Base-by-base conservation (phyloP, 2,797 vertebrate species). In the Clarias laeviceps region DNA sequence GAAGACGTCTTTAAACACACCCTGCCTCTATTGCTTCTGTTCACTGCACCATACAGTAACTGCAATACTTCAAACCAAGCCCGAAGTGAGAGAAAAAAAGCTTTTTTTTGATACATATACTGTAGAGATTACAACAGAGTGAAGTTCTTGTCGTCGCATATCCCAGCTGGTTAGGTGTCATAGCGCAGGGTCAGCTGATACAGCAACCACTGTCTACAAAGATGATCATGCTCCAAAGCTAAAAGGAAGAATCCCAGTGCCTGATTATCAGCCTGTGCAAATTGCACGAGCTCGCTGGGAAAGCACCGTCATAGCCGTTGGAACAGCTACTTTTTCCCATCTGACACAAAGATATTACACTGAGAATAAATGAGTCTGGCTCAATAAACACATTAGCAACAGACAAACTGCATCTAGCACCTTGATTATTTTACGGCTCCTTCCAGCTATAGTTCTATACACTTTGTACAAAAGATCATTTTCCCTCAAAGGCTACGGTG, bases 361-460 rank as follows among this genome's bases (percentile, higher is more conserved):
- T 74, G 59, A 69, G 77, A 73, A 85, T 82, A 89, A 83, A 87
- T 83, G 70, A 83, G 72, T 45, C 64, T 4, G 59, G 83, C 78
- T 89, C 83, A 87, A 81, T 87, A 86, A 83, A 84, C 85, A 70
- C 59, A 32, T 84, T 83, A 80, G 78, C 64, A 83, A 70, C 79
- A 83, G 45, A 65, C 54, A 70, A 64, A 66, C 68, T 82, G 80
- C 54, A 65, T 68, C 84, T 78, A 61, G 82, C 56, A 40, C 57
- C 56, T 80, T 54, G 72, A 85, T 88, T 73, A 83, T 83, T 88
- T 62, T 70, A 11, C 59, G 68, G 64, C 76, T 84, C 61, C 66
- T 79, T 62, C 37, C n/a, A 85, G 76, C 80, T 82, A 62, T 82
- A 80, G 50, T 65, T 86, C n/a, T 84, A 50, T 45, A 40, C 72